Evolutionary conservation across 2,888 invertebrate species (phyloP), one percentile per base, ranked within the genome.

Genomic region (Drosophila mimica): DNA sequence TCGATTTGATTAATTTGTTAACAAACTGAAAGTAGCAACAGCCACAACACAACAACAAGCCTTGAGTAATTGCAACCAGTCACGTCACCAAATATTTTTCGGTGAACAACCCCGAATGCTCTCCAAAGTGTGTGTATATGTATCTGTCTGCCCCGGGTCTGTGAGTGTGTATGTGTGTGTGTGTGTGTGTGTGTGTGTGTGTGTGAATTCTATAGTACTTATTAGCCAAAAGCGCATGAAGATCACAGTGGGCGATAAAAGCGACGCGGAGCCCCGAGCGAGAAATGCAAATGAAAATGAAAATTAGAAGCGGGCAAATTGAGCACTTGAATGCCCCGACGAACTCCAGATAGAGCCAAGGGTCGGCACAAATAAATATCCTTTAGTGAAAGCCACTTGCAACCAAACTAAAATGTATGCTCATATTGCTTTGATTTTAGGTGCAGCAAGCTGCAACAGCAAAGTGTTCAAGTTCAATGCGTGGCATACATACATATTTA

Each of bases 1-100:
- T 91, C 91, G 87, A 85, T 91, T 92, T 92, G 92, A 92, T 92
- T 92, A 92, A 92, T 92, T 92, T 89, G 92, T 92, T 92, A 91
- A 91, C 89, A 91, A 91, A 92, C 91, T 85, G 79, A 88, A 91
- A 90, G 89, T 87, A 91, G 89, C 92, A 92, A 90, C 88, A 91
- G 81, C 79, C 70, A 67, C 66, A 73, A 49, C 57, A 76, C 65
- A 59, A 59, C 63, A 54, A 61, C 58, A 75, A 48, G 34, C 77
- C 48, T 61, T 91, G 91, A 91, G 85, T 91, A 91, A 91, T 91
- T 90, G 92, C 84, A 53, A 38, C 43, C 67, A 89, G 91, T 90
- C 91, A 91, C 92, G 91, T 73, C 64, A 72, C 61, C 53, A 63
- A 74, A 64, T 60, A 65, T 69, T 33, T 36, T 52, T 70, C 60